phyloP scores from a whole-genome alignment of 2,797 vertebrate species.

The Paedocypris micromegethes region DNA sequence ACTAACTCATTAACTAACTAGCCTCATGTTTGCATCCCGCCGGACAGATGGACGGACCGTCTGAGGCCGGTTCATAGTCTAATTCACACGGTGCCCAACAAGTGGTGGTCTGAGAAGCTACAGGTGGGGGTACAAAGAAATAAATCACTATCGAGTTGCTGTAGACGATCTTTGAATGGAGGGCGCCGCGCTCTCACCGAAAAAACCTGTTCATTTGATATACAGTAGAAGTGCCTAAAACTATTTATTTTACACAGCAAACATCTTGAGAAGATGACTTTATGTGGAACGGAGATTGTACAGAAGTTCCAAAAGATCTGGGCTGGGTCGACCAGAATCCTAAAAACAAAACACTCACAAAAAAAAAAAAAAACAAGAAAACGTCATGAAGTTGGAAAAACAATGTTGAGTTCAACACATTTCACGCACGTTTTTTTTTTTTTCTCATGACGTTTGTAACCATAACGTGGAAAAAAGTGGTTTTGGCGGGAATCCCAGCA shows the following conservation, averaged over 20 bases:
- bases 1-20: conserved; percentile 9
- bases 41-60: conserved; percentile 30
- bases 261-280: conserved; percentile 58
- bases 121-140: conserved; percentile 1
- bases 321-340: background rate
- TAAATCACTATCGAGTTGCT: conserved; percentile 38
- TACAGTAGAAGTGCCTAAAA: conserved; percentile 75
- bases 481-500: too few relatives aligned
- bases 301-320: conserved; percentile 27
- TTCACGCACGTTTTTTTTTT: conserved; percentile 34
- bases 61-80: conserved; percentile 22
- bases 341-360: background rate
- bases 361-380: conserved; percentile 19
- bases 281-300: conserved; percentile 43
- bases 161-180: conserved; percentile 59
- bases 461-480: too few relatives aligned
- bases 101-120: background rate
- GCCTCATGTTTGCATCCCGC: conserved; percentile 11
- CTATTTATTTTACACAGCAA: conserved; percentile 62
- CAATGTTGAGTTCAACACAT: conserved; percentile 5
- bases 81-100: conserved; percentile 23
- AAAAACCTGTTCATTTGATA: conserved; percentile 61
- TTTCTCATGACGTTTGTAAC: too few relatives aligned
- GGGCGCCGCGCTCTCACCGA: conserved; percentile 47
- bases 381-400: background rate